Conservation (phyloP, 2,888 invertebrate species). For the Stenolophus ochropezus region DNA sequence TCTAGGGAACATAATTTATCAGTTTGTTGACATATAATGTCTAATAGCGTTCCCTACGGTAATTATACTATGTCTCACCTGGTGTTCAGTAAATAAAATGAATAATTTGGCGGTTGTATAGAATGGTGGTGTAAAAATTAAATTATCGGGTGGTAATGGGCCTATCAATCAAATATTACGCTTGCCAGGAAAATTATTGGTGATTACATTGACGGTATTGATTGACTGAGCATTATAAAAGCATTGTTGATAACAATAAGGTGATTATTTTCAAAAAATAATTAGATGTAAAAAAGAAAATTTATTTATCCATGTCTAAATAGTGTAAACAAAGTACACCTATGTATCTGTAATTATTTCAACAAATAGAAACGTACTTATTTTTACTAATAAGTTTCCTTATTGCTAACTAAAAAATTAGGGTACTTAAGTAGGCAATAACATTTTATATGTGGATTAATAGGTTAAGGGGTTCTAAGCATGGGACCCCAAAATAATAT, state of each 20-base stretch:
- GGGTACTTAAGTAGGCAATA: no score
- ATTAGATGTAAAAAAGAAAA: background rate
- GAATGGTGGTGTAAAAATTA: conserved; percentile 20
- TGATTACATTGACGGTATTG: conserved; percentile 1
- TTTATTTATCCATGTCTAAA: background rate
- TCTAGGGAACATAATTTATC: background rate
- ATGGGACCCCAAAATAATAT: no score
- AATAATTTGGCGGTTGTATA: conserved; percentile 3
- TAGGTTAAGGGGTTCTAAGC: no score
- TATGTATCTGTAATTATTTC: no score
- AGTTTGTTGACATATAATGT: conserved; percentile 2
- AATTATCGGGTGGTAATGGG: conserved; percentile 19
- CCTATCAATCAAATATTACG: conserved; percentile 23
- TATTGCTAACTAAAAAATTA: no score
- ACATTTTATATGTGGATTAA: no score
- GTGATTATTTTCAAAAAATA: background rate
- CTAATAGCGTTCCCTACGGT: background rate
- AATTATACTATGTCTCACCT: conserved; percentile 23
- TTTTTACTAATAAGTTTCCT: no score
- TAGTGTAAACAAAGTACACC: no score
- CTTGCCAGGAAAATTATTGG: background rate
- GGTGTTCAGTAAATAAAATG: background rate
- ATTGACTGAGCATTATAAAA: background rate
- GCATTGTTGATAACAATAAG: background rate
- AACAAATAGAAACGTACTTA: no score